These are phyloP conservation scores for Sceloporus tristichus DNA, from an alignment of 2,113 vertebrate genomes.

Conservation along the genomic window DNA sequence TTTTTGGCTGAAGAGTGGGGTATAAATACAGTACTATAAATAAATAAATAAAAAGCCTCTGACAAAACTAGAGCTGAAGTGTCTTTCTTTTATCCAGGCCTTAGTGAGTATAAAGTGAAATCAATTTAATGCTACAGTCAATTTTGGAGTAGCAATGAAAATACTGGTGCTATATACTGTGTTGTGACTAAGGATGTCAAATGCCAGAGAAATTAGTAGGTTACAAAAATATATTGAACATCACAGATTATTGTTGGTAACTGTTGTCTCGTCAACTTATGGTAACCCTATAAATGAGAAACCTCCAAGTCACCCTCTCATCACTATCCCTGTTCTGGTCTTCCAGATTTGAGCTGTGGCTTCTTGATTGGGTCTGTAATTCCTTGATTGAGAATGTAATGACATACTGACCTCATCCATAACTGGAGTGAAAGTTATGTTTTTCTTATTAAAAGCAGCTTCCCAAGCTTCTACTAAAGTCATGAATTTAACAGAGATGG, in stretches of 20 bases:
- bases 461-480: too few species aligned
- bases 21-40: too few species aligned
- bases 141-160: background rate
- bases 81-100: background rate
- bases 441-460: too few species aligned
- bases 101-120: background rate
- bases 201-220: background rate
- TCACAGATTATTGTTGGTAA: background rate
- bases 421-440: background rate
- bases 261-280: background rate
- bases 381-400: background rate
- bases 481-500: too few species aligned
- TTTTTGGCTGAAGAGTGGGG: too few species aligned
- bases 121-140: background rate
- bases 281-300: background rate
- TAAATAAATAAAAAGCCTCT: background rate
- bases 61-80: background rate
- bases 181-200: background rate
- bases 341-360: too few species aligned
- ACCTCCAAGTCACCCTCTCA: too few species aligned
- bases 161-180: background rate
- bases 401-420: background rate
- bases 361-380: too few species aligned
- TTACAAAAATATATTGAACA: background rate
- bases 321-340: too few species aligned